A percentile compares a stretch with the other conserved stretches of the same genome.
These are phyloP conservation scores for Brachyptera putata DNA, from an alignment of 2,888 invertebrate species.

Conservation along the genomic window DNA sequence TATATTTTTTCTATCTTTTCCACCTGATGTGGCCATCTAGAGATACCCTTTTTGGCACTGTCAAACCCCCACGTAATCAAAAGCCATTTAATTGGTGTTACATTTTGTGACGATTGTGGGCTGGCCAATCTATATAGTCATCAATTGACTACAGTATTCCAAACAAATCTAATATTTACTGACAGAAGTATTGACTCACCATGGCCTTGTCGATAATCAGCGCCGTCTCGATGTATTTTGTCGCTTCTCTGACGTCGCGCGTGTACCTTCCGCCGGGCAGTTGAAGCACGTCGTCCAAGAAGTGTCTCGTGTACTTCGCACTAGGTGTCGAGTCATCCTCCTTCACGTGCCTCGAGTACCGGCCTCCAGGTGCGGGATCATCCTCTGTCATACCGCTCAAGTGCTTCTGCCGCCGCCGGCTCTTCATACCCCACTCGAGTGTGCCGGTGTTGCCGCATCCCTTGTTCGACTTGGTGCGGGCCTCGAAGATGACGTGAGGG, in stretches of 20 bases:
- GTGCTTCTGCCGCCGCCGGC: conserved; percentile 61
- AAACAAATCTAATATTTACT: too few species aligned
- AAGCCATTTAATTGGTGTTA: too few species aligned
- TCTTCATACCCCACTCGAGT: conserved; percentile 68
- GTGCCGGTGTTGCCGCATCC: conserved; percentile 81
- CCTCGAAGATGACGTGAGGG: conserved; percentile 96
- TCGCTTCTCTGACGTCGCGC: conserved; percentile 83
- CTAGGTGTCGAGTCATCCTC: conserved; percentile 39
- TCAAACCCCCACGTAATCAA: too few species aligned
- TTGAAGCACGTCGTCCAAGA: not conserved
- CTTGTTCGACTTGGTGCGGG: conserved; percentile 84
- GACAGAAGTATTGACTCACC: too few species aligned
- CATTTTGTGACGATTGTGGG: too few species aligned
- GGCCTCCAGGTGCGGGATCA: conserved; percentile 34
- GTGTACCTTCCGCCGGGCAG: conserved; percentile 44
- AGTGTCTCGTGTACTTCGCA: too few species aligned
- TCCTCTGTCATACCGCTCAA: conserved; percentile 35
- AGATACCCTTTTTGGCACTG: too few species aligned
- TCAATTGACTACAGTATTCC: too few species aligned
- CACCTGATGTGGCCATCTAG: too few species aligned
- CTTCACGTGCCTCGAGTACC: conserved; percentile 46
- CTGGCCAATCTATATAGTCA: too few species aligned
- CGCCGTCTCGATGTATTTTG: conserved; percentile 94
- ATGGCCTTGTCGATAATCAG: conserved; percentile 94
- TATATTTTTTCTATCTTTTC: too few species aligned